Conservation (phyloP, 2,113 vertebrate genomes). For the Aphelocoma coerulescens region DNA sequence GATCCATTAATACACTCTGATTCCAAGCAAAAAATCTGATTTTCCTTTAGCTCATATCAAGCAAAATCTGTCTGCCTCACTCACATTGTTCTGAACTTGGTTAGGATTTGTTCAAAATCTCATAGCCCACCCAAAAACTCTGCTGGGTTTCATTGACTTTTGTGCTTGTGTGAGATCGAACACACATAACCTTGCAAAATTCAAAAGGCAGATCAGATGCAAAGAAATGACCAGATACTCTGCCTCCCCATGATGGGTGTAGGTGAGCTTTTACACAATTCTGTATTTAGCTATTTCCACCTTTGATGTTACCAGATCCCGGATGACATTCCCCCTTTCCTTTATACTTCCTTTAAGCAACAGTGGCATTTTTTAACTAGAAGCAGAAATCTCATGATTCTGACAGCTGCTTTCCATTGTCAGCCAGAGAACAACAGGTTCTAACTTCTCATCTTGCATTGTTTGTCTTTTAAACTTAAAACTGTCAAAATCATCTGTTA, state of each 20-base stretch:
- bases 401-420: background rate
- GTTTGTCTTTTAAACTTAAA: slow-evolving; percentile 7
- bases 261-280: background rate
- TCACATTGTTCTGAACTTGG: background rate
- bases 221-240: background rate
- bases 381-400: background rate
- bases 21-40: background rate
- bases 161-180: background rate
- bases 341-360: background rate
- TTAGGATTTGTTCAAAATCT: background rate
- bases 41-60: background rate
- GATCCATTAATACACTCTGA: background rate
- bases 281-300: background rate
- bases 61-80: background rate
- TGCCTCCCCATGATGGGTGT: background rate
- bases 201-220: background rate
- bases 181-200: background rate
- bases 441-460: background rate
- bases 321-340: background rate
- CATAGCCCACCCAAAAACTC: background rate
- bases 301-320: background rate
- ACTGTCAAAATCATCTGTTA: background rate
- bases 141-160: background rate
- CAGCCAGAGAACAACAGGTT: background rate
- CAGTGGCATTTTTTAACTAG: background rate